Evolutionary conservation across 2,888 invertebrate species (phyloP), one percentile per base, ranked within the genome.

Genomic region (Sialis fuliginosa): DNA sequence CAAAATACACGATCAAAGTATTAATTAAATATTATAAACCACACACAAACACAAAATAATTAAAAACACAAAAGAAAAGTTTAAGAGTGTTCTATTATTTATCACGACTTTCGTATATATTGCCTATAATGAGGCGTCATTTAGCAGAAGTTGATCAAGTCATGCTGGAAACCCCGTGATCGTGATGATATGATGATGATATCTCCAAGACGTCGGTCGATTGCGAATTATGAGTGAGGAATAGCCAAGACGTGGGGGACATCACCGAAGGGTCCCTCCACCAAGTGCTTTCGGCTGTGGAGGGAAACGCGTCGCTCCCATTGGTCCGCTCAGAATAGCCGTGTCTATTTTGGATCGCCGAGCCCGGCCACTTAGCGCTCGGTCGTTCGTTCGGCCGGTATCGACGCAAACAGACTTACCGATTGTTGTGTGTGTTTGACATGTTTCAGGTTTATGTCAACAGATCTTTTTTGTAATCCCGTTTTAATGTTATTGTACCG

Each of bases 181-280:
- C 72, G 54, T 55, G 55, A 60, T 66, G 60, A 63, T 32, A 37
- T 37, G n/a, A 37, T 10, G 12, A 37, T 10, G 12, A 37, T 10
- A 39, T 71, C 69, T 77, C 78, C 82, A 83, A 86, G 85, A 85
- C 85, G 86, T 86, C 85, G 85, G 82, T 86, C 85, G 86, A 83
- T 83, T 83, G 81, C 82, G 81, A 82, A 81, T 82, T 79, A 81
- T 79, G 79, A 81, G 81, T 81, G 82, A 81, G 81, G 81, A 81
- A 81, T 82, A 80, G 70, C 62, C n/a, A 12, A 37, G 10, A 37
- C n/a, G 37, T 37, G 10, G 37, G 37, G n/a, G 12, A 37, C 37
- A 37, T 12, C 37, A 8, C 37, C 37, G 37, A 37, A 10, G 37
- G n/a, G 37, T 37, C 10, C 22, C 22, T 6, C 37, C 37, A 12